Conservation (phyloP, 2,113 vertebrate species). For the Prunella himalayana region DNA sequence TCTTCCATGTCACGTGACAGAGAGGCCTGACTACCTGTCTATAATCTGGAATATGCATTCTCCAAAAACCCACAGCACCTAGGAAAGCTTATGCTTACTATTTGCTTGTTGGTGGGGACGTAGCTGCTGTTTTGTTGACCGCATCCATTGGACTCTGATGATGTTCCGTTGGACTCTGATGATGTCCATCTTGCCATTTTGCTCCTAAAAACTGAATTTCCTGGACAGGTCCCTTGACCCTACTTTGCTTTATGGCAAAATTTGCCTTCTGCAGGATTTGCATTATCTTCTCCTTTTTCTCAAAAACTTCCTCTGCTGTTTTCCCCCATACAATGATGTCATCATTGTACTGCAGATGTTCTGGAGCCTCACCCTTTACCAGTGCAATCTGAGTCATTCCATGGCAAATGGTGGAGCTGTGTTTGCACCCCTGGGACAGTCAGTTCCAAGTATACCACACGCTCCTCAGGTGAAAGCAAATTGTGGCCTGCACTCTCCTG, state of each 20-base stretch:
- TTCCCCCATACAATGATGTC: neutral
- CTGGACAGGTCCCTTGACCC: neutral
- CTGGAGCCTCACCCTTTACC: neutral
- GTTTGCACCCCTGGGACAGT: neutral
- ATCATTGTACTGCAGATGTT: neutral
- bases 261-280: neutral
- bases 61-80: neutral
- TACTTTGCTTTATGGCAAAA: neutral
- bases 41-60: neutral
- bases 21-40: neutral
- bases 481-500: neutral
- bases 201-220: neutral
- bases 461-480: neutral
- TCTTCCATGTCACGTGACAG: neutral
- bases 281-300: neutral
- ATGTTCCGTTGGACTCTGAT: neutral
- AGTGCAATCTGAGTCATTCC: neutral
- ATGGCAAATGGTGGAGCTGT: neutral
- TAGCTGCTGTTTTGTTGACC: neutral
- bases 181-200: neutral
- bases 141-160: neutral
- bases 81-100: neutral
- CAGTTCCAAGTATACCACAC: fast-evolving
- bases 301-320: too few relatives aligned
- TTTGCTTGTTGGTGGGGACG: neutral